These are phyloP conservation scores for Eudyptes chrysolophus DNA, from an alignment of 2,113 vertebrate species.

Conservation along the genomic window DNA sequence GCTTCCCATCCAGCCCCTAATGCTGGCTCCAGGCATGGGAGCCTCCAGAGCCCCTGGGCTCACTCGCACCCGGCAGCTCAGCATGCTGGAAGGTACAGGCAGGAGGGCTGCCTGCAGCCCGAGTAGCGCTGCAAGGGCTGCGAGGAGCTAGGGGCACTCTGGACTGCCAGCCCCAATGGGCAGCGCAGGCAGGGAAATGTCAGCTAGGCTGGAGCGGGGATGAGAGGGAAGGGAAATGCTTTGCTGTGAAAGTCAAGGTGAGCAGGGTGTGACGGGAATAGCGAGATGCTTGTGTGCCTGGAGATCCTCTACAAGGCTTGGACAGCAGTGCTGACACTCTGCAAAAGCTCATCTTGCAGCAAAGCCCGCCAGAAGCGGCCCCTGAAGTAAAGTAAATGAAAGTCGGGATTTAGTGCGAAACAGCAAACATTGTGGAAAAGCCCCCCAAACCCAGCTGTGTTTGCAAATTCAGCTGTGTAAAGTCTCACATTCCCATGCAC, in stretches of 20 bases:
- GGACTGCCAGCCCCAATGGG: fast-evolving
- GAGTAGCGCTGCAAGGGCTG: fast-evolving
- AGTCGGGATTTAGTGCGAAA: not conserved
- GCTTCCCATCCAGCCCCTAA: not conserved
- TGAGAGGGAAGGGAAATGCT: not conserved
- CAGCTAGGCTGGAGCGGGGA: not conserved
- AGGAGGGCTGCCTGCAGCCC: not conserved
- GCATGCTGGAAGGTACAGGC: fast-evolving
- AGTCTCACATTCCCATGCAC: slow-evolving; percentile 39
- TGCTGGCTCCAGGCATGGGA: not conserved
- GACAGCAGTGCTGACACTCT: not conserved
- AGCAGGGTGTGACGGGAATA: not conserved
- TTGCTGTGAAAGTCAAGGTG: fast-evolving
- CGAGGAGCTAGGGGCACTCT: fast-evolving
- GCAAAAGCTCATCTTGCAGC: not conserved
- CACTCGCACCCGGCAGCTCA: fast-evolving
- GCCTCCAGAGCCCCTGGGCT: not conserved
- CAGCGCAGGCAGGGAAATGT: fast-evolving
- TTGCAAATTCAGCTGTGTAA: slow-evolving; percentile 38
- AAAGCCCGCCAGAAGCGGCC: not conserved
- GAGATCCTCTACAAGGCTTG: not conserved
- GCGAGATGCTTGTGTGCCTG: not conserved
- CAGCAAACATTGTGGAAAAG: slow-evolving; percentile 43
- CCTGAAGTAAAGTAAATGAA: slow-evolving; percentile 35
- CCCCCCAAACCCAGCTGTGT: slow-evolving; percentile 37